Base-by-base conservation (phyloP, 1,140 invertebrate genomes). In the Papilio polytes region DNA sequence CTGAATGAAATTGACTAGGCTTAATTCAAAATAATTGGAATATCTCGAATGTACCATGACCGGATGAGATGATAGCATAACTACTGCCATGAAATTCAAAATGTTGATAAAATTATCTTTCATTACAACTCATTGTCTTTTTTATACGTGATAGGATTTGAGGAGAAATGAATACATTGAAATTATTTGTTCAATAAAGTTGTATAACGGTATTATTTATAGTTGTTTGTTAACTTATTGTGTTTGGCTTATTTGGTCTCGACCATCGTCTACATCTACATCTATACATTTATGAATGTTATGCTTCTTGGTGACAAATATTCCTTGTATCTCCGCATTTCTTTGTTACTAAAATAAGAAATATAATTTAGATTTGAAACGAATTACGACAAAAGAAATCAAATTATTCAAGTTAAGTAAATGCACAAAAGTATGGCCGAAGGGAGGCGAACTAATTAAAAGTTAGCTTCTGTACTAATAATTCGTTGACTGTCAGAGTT, bases 401-500 rank as follows among this genome's bases (percentile, higher is more conserved):
- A 90, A 92, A 92, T 88, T 89, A 89, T 87, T 92, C 87, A 74
- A 86, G 87, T 89, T 86, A 90, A 89, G 87, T 87, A 89, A 91
- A 92, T 89, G 91, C 88, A 91, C 88, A 89, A 92, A 93, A 94
- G 93, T 94, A 92, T 93, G 85, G 89, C 82, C 84, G 82, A 88
- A 90, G 90, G 87, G 83, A 92, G 88, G 85, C 86, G 88, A 93
- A 94, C 91, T 94, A 94, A 94, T 95, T 94, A 94, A 94, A 95
- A 95, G 91, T 94, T 94, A 83, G 85, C 89, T 91, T 89, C 92
- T 93, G 92, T 94, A 92, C 91, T 92, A 94, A 95, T 94, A 95
- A 95, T 95, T 94, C 92, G 92, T 94, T 93, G 91, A 93, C 90
- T 94, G 92, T 93, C 91, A 92, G 90, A 95, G 91, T 95, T 95